Evolutionary conservation across 2,888 invertebrate genomes (phyloP), one percentile per base, ranked within the genome.

Genomic region (Eucera pruinosa): DNA sequence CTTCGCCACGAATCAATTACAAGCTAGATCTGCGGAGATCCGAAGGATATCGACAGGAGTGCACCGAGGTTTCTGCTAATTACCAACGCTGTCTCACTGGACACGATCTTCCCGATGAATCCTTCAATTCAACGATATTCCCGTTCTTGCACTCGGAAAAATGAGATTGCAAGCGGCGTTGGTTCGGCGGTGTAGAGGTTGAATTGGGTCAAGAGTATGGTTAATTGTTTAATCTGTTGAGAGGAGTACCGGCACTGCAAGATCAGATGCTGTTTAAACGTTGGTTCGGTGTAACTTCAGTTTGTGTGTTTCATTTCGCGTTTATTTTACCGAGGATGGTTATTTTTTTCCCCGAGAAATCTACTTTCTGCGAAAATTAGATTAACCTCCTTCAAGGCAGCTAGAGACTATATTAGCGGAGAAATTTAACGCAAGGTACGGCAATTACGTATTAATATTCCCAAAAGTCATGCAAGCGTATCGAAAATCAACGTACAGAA

Each of bases 1-100:
- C 68, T 67, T 30, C 50, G 47, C 52, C 9, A 18, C 52, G 62
- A 68, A 75, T 68, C 64, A 75, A 75, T 77, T 68, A 68, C 39
- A 18, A 54, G 60, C 52, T 64, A 30, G 25, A 23, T n/a, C 13
- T 33, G 65, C 41, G 5, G 2, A 25, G 27, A 23, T 18, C n/a
- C 23, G 47, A 13, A 27, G 61, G 55, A 52, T 70, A 73, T 54
- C 39, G 73, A 58, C 43, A 33, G 48, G 30, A 15, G 25, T 9
- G 15, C 48, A n/a, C 15, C 25, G 33, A 52, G 13, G 33, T 39
- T 48, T n/a, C 41, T 23, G 43, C 23, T 52, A 57, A 61, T 73
- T 61, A 74, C 45, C 39, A 23, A 52, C 30, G n/a, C 55, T 52
- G 58, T 52, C 72, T 23, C 45, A 15, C 13, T 25, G 41, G 27